Evolutionary conservation across 2,797 vertebrate genomes (phyloP).

Genomic region (Sylvilagus floridanus): DNA sequence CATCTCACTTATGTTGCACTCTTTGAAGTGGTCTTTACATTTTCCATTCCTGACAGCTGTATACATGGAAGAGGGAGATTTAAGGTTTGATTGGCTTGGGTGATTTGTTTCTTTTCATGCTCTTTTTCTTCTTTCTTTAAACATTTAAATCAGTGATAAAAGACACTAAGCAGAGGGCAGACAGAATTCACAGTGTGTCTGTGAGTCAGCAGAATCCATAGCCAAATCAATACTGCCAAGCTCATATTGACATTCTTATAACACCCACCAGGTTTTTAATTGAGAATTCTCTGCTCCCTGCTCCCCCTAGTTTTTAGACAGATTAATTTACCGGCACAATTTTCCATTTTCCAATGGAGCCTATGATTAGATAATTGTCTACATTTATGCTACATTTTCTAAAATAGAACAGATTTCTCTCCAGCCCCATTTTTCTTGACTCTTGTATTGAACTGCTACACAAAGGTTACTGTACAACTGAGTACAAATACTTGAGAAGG

Average conservation of each 20-base stretch:
- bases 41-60: constrained; percentile 37
- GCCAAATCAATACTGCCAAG: constrained; percentile 56
- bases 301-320: constrained; percentile 15
- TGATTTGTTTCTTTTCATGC: constrained; percentile 21
- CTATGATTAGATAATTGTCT: constrained; percentile 33
- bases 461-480: neutral
- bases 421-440: neutral
- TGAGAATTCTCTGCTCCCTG: constrained; percentile 35
- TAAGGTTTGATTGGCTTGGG: constrained; percentile 26
- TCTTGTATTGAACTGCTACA: constrained; percentile 39
- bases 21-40: constrained; percentile 46
- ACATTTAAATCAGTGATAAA: constrained; percentile 46
- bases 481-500: constrained; percentile 36
- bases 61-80: constrained; percentile 7
- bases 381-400: constrained; percentile 37
- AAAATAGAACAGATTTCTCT: constrained; percentile 54
- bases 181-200: constrained; percentile 51
- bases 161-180: constrained; percentile 13
- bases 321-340: constrained; percentile 53
- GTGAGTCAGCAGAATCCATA: constrained; percentile 61
- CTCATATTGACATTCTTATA: constrained; percentile 57
- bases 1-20: constrained; percentile 2
- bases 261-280: constrained; percentile 65
- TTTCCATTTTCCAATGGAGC: constrained; percentile 38
- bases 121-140: neutral